phyloP scores from a whole-genome alignment of 2,113 vertebrate genomes.

The Ivindomyrus marchei region DNA sequence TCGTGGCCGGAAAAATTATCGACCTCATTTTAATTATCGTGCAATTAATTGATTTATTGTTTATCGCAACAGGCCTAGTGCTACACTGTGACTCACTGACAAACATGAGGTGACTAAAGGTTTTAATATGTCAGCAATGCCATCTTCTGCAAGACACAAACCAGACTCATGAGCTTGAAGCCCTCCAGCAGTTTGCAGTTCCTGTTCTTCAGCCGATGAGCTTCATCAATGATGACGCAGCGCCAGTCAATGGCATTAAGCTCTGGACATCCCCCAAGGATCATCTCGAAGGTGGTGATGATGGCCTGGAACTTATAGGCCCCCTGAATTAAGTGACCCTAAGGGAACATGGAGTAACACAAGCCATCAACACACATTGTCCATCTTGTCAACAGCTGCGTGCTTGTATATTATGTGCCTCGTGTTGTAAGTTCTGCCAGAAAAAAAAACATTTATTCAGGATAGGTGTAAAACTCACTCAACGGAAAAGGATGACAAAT shows the following conservation, averaged over 20 bases:
- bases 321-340: conserved; percentile 69
- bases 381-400: not conserved
- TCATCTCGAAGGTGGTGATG: conserved; percentile 82
- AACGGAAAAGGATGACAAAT: not conserved
- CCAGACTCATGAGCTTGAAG: conserved; percentile 76
- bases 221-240: conserved; percentile 77
- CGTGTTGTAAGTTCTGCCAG: not conserved
- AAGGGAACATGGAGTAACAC: conserved; percentile 3
- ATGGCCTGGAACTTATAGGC: conserved; percentile 75
- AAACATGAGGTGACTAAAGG: not conserved
- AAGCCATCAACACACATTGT: not conserved
- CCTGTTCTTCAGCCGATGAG: conserved; percentile 76
- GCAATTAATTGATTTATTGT: too few species aligned
- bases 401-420: not conserved
- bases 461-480: not conserved
- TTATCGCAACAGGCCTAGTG: not conserved
- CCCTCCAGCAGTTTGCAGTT: conserved; percentile 76
- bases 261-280: conserved; percentile 73
- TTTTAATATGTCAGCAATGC: not conserved
- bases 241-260: conserved; percentile 75
- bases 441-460: not conserved
- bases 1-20: too few species aligned
- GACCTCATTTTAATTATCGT: too few species aligned
- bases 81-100: not conserved
- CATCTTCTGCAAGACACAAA: conserved; percentile 28